Percentiles rank a stretch among this genome's conserved stretches.
These are phyloP conservation scores for Uropetala carovei DNA, from an alignment of 2,888 invertebrate genomes.

Conservation along the genomic window DNA sequence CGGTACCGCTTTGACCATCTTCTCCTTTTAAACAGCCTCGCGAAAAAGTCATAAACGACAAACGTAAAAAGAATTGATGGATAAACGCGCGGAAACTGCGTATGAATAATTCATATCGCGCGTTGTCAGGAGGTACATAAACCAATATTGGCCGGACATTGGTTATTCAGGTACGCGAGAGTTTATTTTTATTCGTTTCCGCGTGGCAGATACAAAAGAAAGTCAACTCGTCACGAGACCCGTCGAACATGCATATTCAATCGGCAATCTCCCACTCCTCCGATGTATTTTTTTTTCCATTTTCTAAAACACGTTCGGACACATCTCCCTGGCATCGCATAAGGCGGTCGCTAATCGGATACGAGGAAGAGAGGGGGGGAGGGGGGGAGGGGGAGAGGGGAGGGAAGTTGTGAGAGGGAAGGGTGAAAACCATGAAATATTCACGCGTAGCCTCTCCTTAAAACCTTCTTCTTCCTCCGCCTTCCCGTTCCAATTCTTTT, in stretches of 20 bases:
- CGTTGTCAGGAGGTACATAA: neutral
- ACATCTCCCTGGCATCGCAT: conserved; percentile 12
- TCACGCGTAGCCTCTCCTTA: neutral
- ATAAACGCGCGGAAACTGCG: neutral
- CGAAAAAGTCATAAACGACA: too few species aligned
- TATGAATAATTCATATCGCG: neutral
- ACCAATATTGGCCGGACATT: conserved; percentile 32
- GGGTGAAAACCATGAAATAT: neutral
- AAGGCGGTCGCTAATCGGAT: conserved; percentile 18
- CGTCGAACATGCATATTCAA: conserved; percentile 30
- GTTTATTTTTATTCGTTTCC: neutral
- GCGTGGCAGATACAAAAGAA: neutral
- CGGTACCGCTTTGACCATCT: too few species aligned
- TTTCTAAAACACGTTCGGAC: neutral
- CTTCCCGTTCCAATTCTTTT: neutral
- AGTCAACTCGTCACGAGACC: neutral
- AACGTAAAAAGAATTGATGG: neutral
- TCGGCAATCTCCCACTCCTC: neutral
- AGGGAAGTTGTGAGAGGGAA: too few species aligned
- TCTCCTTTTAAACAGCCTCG: too few species aligned
- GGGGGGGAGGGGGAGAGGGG: too few species aligned
- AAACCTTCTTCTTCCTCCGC: neutral
- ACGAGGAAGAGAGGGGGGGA: neutral
- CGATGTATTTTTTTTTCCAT: neutral
- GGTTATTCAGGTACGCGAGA: neutral